Conservation (phyloP, 37 sponge, comb jelly and placozoan species). For the Mnemiopsis leidyi region DNA sequence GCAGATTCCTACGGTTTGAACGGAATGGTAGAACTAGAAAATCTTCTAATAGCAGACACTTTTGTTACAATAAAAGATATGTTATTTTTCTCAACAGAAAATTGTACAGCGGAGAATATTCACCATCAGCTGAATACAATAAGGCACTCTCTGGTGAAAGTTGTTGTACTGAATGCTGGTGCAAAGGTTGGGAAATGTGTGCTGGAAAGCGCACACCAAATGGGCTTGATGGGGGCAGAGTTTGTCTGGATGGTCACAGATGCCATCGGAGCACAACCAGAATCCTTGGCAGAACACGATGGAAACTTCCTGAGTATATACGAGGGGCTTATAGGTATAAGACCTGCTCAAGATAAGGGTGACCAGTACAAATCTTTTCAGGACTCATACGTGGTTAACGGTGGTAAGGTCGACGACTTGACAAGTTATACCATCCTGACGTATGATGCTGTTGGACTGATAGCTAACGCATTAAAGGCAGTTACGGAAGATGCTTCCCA, state of each 20-base stretch:
- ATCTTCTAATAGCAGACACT: background rate
- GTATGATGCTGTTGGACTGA: background rate
- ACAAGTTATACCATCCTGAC: background rate
- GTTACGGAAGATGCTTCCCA: background rate
- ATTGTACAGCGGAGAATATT: background rate
- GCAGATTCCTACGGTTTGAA: background rate
- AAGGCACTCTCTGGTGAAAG: background rate
- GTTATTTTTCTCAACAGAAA: background rate
- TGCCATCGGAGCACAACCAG: background rate
- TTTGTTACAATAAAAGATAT: background rate
- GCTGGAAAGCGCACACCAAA: background rate
- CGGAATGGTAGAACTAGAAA: conserved; percentile 14
- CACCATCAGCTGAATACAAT: background rate
- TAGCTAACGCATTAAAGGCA: background rate
- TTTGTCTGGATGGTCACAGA: background rate
- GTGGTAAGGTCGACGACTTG: background rate
- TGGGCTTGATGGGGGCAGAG: conserved; percentile 1
- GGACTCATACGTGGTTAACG: background rate
- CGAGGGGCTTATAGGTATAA: conserved; percentile 8
- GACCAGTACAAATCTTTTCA: background rate
- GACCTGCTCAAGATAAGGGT: background rate
- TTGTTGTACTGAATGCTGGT: background rate
- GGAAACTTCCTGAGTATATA: background rate
- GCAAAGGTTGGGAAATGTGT: background rate
- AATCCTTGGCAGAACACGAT: background rate